Evolutionary conservation across 2,888 invertebrate genomes (phyloP).

Genomic region (Mythimna vitellina): DNA sequence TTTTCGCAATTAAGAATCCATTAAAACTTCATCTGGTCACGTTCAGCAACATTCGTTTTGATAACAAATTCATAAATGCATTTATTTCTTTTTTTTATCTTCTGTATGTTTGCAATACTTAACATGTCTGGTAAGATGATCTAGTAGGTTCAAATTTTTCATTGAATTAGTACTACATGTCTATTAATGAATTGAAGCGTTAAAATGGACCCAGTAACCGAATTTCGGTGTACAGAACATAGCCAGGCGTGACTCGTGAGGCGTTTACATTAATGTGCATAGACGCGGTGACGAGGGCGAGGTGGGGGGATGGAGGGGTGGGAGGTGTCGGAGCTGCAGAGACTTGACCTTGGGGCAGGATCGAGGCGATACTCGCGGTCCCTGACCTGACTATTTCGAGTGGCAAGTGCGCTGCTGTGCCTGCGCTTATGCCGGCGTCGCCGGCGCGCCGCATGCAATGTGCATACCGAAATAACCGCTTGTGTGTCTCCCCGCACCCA

Average conservation of each 20-base stretch:
- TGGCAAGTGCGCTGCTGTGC: conserved; percentile 88
- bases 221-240: conserved; percentile 60
- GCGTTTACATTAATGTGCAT: conserved; percentile 76
- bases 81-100: conserved; percentile 59
- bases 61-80: conserved; percentile 69
- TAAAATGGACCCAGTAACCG: conserved; percentile 64
- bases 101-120: conserved; percentile 64
- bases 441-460: conserved; percentile 84
- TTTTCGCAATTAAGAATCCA: conserved; percentile 89
- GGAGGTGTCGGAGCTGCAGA: conserved; percentile 77
- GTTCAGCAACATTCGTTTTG: conserved; percentile 82
- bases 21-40: conserved; percentile 84
- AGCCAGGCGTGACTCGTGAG: conserved; percentile 75
- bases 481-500: conserved; percentile 78
- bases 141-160: not conserved
- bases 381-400: conserved; percentile 91
- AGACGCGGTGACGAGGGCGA: conserved; percentile 63
- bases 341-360: conserved; percentile 90
- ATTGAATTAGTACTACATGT: conserved; percentile 26
- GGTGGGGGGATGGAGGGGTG: conserved; percentile 65
- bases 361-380: conserved; percentile 88
- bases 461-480: conserved; percentile 90
- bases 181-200: conserved; percentile 50
- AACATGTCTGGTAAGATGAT: not conserved
- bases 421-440: conserved; percentile 73